A percentile compares a stretch with the other conserved stretches of the same genome.
These are phyloP conservation scores for Eupsittula cactorum DNA, from an alignment of 2,113 vertebrate species.

Conservation along the genomic window DNA sequence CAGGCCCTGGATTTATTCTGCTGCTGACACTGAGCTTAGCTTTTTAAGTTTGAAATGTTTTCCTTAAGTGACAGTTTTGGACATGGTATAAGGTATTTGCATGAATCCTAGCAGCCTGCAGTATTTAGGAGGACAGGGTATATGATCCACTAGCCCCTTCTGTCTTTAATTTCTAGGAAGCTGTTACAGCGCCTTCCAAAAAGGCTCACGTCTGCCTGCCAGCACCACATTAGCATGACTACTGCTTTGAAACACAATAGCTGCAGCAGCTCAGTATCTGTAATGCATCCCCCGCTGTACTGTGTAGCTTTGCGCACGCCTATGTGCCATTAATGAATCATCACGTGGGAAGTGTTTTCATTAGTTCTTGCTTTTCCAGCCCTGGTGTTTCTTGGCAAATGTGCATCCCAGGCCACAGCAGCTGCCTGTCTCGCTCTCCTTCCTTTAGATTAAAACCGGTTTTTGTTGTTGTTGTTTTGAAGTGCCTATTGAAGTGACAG, in stretches of 20 bases:
- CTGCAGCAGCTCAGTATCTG: background rate
- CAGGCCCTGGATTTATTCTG: background rate
- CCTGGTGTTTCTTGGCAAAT: background rate
- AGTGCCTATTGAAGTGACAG: constrained; percentile 50
- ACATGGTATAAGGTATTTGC: background rate
- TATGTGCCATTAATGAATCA: constrained; percentile 21
- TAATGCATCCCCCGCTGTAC: background rate
- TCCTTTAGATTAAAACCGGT: constrained; percentile 16
- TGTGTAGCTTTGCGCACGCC: background rate
- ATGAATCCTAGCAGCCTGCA: background rate
- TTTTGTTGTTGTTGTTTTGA: constrained; percentile 57
- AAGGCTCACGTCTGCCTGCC: constrained; percentile 14
- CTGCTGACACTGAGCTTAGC: background rate
- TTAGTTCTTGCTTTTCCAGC: constrained; percentile 29
- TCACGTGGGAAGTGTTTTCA: constrained; percentile 19
- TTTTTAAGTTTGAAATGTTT: background rate
- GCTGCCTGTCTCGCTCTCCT: background rate
- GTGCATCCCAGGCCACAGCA: background rate
- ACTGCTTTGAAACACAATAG: constrained; percentile 53
- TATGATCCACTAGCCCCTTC: background rate
- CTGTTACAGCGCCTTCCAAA: background rate
- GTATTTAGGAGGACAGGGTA: background rate
- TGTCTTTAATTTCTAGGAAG: constrained; percentile 62
- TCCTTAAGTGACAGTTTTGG: background rate
- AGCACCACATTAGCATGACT: constrained; percentile 34